These are phyloP conservation scores for Parasteatoda lunata DNA, from an alignment of 2,888 invertebrate species.

Conservation along the genomic window DNA sequence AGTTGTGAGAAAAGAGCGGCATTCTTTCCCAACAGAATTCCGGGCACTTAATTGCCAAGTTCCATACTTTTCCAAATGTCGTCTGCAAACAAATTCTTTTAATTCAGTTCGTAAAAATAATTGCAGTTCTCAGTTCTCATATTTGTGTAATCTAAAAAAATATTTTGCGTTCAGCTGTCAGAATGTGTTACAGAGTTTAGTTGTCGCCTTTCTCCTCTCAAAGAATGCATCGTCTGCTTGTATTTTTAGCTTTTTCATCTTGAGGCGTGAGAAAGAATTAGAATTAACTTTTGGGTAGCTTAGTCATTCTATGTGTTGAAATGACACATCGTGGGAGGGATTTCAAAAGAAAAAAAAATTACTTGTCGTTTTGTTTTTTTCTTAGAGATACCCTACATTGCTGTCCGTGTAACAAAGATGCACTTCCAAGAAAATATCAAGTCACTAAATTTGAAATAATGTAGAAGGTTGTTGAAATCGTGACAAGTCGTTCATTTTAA, in stretches of 20 bases:
- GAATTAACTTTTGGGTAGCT: conserved; percentile 29
- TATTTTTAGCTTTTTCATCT: not conserved
- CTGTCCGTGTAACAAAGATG: not conserved
- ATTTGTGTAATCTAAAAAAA: no score
- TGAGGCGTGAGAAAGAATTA: conserved; percentile 45
- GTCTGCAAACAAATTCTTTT: no score
- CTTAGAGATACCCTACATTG: not conserved
- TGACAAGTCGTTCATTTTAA: no score
- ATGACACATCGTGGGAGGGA: conserved; percentile 32
- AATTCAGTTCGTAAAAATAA: no score
- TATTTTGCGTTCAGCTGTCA: not conserved
- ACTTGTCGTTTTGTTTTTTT: not conserved
- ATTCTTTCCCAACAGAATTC: no score
- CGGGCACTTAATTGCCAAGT: no score
- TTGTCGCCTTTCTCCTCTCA: not conserved
- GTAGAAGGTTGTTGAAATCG: no score
- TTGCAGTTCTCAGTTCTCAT: no score
- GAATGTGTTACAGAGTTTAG: not conserved
- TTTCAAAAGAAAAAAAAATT: not conserved
- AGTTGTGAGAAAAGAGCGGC: no score
- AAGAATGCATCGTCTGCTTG: not conserved
- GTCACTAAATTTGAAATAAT: no score
- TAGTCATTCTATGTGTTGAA: conserved; percentile 13
- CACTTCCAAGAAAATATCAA: no score
- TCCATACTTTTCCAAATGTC: no score